Evolutionary conservation across 1,140 invertebrate genomes (phyloP).

Genomic region (Coptotermes formosanus): DNA sequence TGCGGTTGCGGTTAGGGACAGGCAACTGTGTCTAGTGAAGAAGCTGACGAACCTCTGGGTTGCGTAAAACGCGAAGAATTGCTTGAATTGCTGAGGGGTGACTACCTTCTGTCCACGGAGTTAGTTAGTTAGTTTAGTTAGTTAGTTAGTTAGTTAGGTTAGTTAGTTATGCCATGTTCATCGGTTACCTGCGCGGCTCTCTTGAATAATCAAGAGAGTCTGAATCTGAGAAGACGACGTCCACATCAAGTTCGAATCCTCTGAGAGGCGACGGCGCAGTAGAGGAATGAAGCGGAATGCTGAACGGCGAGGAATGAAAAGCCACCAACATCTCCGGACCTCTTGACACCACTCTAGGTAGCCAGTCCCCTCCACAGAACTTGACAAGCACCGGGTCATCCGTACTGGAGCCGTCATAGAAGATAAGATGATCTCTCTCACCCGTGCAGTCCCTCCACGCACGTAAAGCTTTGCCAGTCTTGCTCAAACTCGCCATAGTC

Average conservation of each 20-base stretch:
- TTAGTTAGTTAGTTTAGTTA: no score
- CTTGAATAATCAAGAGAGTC: slow-evolving; percentile 70
- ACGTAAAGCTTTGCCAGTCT: slow-evolving; percentile 55
- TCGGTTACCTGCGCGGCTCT: slow-evolving; percentile 52
- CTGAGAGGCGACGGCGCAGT: slow-evolving; percentile 60
- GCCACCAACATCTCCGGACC: slow-evolving; percentile 78
- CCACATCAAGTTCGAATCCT: slow-evolving; percentile 79
- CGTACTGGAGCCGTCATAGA: slow-evolving; percentile 77
- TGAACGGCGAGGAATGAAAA: slow-evolving; percentile 68
- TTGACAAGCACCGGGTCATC: slow-evolving; percentile 80
- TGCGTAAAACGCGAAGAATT: no score
- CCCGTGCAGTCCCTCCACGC: slow-evolving; percentile 82
- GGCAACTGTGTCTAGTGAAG: no score
- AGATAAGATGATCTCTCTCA: slow-evolving; percentile 76
- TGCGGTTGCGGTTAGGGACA: no score
- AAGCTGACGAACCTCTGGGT: no score
- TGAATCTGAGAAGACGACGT: slow-evolving; percentile 83
- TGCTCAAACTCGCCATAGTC: slow-evolving; percentile 33
- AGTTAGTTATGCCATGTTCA: no score
- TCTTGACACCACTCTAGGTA: slow-evolving; percentile 70
- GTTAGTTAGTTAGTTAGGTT: no score
- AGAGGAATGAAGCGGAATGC: slow-evolving; percentile 63
- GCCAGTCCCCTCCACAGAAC: slow-evolving; percentile 81
- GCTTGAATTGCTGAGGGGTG: no score
- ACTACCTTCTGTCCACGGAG: no score